Percentiles rank a stretch among this genome's conserved stretches.
Evolutionary conservation across 2,113 vertebrate species (phyloP).

Genomic region (Sturnus vulgaris): DNA sequence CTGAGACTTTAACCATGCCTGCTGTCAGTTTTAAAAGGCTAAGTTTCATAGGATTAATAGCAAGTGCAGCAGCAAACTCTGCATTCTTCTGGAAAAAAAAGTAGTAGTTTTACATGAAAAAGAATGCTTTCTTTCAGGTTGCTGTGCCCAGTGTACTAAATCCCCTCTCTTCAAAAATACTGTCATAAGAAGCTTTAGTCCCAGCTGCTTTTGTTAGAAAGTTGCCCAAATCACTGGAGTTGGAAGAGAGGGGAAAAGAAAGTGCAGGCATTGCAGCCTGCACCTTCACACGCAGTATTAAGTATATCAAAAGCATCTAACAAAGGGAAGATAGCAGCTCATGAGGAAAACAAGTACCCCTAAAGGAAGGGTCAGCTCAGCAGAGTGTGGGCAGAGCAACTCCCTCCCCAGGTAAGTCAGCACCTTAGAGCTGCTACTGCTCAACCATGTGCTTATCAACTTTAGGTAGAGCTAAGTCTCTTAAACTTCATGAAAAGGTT

Average conservation of each 20-base stretch:
- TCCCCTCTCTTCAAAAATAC: not conserved
- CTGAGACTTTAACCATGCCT: not conserved
- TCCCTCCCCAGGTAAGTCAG: not conserved
- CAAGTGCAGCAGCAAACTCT: not conserved
- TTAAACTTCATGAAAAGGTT: not conserved
- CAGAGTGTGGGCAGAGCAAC: not conserved
- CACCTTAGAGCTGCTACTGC: not conserved
- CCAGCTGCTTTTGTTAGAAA: not conserved
- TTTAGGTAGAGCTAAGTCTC: not conserved
- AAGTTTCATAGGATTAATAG: not conserved
- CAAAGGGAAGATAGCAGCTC: not conserved
- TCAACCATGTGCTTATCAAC: not conserved
- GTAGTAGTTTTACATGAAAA: not conserved
- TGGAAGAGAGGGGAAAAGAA: not conserved
- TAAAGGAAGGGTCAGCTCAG: not conserved
- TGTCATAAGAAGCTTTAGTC: not conserved
- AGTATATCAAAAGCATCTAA: not conserved
- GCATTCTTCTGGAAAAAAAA: not conserved
- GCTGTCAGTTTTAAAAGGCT: not conserved
- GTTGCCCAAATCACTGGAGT: not conserved
- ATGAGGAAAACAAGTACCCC: not conserved
- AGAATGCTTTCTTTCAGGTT: not conserved
- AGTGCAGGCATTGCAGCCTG: not conserved
- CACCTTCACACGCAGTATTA: not conserved
- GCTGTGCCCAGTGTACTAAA: not conserved